Evolutionary conservation across 2,888 invertebrate species (phyloP), one percentile per base, ranked within the genome.

Genomic region (Eumacrocentrus americanus): DNA sequence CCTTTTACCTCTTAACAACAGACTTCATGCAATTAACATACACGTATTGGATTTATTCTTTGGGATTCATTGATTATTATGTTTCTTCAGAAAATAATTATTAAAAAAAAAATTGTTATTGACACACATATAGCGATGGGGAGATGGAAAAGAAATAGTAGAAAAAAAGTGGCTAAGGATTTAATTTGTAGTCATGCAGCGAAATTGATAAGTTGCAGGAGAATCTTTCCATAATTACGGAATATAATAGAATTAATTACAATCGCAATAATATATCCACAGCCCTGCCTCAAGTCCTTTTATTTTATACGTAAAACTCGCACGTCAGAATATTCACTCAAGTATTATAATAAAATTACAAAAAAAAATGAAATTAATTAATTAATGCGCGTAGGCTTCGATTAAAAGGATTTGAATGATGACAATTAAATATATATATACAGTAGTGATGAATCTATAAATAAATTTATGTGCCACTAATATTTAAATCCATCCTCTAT

Each of bases 271-370:
- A 9, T 52, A 56, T 34, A 60, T 48, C 53, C 29, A 60, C 51
- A 60, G 46, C 48, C 56, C 48, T 55, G 44, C 60, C 46, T 60
- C 9, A 51, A 54, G 20, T 48, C 22, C 47, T 48, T 60, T 61
- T 57, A 60, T 55, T 63, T 65, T 63, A 65, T 59, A 65, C 63
- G 58, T 59, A 64, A 61, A 22, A 64, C 61, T 64, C 60, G 63
- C 63, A 62, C 61, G 63, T 63, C 59, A 59, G 54, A 63, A 60
- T 29, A 29, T 29, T 29, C 9, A 6, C 29, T 29, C 29, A 29
- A n/a, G n/a, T n/a, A n/a, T n/a, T n/a, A n/a, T 16, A 44, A 20
- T 18, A 7, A 18, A 44, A 44, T 20, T 23, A 12, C 23, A 47
- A 23, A 47, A 47, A 47, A n/a, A 47, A 44, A 40, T 38, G 14